phyloP scores from a whole-genome alignment of 2,113 vertebrate genomes.

The Cairina moschata region DNA sequence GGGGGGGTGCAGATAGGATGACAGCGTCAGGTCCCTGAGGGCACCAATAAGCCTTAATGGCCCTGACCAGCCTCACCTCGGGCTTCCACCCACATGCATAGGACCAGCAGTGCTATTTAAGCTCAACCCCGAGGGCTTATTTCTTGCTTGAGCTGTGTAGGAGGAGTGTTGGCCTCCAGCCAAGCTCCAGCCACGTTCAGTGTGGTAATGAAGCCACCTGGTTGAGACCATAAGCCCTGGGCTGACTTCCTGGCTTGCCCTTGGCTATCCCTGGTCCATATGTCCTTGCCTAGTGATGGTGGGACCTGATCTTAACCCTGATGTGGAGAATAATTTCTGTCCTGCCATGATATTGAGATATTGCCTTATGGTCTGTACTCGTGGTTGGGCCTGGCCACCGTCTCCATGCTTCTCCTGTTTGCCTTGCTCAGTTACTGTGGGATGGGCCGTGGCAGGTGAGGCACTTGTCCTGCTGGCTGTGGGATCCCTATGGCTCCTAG shows the following conservation, averaged over 20 bases:
- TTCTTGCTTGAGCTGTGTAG: neutral
- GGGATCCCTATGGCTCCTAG: neutral
- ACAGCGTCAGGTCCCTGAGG: neutral
- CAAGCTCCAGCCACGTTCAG: neutral
- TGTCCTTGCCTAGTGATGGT: neutral
- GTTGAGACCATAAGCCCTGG: neutral
- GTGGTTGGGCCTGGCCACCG: neutral
- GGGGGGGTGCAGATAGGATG: neutral
- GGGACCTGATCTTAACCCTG: neutral
- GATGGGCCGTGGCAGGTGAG: too few relatives aligned
- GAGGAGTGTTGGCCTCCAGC: neutral
- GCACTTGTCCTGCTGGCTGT: neutral
- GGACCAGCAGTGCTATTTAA: neutral
- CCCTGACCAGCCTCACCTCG: neutral
- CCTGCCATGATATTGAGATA: neutral
- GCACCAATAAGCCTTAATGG: neutral
- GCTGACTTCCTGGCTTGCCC: neutral
- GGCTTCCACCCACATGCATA: neutral
- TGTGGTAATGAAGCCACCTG: neutral
- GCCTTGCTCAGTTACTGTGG: neutral
- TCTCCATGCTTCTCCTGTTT: neutral
- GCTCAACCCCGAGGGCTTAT: fast-evolving
- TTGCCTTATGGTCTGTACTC: neutral
- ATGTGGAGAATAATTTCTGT: neutral
- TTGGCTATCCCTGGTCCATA: neutral